Conservation (phyloP, 1,140 invertebrate genomes). For the Paramacrobiotus metropolitanus region DNA sequence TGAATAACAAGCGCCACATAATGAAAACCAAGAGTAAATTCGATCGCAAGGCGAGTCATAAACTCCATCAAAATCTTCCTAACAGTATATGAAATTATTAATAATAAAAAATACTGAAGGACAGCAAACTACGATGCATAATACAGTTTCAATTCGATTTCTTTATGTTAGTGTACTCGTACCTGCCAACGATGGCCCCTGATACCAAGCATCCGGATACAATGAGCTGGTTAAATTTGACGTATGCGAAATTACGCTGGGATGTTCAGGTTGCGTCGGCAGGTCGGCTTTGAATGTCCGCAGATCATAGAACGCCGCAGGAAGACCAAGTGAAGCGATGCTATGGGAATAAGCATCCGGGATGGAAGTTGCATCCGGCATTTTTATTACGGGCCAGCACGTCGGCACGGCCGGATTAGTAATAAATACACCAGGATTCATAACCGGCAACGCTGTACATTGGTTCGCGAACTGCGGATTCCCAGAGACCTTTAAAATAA, state of each 20-base stretch:
- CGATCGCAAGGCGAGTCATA: too few relatives aligned
- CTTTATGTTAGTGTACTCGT: too few relatives aligned
- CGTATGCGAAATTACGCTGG: neutral
- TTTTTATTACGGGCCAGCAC: constrained; percentile 1
- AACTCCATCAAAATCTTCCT: too few relatives aligned
- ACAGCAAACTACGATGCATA: too few relatives aligned
- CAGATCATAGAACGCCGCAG: neutral
- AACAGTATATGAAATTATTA: too few relatives aligned
- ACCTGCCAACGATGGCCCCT: neutral
- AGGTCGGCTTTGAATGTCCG: neutral
- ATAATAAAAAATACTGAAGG: too few relatives aligned
- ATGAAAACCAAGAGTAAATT: too few relatives aligned
- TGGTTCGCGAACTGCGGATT: neutral
- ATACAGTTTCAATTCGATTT: too few relatives aligned
- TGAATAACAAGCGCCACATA: too few relatives aligned
- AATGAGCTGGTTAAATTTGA: neutral
- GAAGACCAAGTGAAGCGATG: neutral
- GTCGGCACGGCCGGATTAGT: neutral
- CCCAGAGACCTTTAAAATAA: neutral
- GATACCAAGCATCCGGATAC: neutral
- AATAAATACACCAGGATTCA: constrained; percentile 2
- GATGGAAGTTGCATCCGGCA: neutral
- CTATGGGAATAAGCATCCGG: neutral
- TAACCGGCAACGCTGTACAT: neutral
- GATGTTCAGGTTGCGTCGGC: neutral